phyloP scores from a whole-genome alignment of 2,113 vertebrate genomes.

The Phyllopteryx taeniolatus region DNA sequence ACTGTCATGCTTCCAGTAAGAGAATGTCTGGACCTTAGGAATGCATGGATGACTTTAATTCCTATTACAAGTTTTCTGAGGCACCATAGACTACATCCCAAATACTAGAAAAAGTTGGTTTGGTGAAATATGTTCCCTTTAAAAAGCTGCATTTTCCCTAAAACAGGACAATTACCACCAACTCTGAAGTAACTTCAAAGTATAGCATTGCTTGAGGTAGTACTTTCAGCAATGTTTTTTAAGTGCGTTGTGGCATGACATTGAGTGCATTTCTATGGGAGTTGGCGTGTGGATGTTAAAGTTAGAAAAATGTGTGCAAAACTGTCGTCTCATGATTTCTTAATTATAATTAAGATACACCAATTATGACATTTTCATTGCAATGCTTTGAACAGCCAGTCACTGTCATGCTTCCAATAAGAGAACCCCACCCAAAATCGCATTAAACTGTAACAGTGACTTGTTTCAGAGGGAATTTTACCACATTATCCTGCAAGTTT shows the following conservation, averaged over 20 bases:
- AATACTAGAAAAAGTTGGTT: background rate
- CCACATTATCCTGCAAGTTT: background rate
- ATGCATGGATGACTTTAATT: too few relatives aligned
- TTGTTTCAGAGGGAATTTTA: background rate
- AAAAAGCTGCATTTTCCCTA: background rate
- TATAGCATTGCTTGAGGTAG: too few relatives aligned
- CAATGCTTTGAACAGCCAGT: background rate
- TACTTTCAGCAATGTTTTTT: too few relatives aligned
- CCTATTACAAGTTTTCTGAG: too few relatives aligned
- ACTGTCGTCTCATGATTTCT: too few relatives aligned
- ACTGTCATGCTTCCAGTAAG: background rate
- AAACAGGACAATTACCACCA: background rate
- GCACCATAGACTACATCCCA: too few relatives aligned
- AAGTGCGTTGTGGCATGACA: too few relatives aligned
- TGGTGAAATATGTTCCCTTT: background rate
- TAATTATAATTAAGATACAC: too few relatives aligned
- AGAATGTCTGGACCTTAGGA: background rate
- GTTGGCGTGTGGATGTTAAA: too few relatives aligned
- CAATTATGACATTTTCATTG: background rate
- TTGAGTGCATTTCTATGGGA: too few relatives aligned
- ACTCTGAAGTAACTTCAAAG: background rate
- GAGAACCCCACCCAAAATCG: background rate
- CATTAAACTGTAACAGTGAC: conserved; percentile 26
- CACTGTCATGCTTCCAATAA: background rate
- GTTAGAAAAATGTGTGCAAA: too few relatives aligned